These are phyloP conservation scores for Dicroscelio sp. DNA, from an alignment of 2,888 invertebrate genomes.

Conservation along the genomic window DNA sequence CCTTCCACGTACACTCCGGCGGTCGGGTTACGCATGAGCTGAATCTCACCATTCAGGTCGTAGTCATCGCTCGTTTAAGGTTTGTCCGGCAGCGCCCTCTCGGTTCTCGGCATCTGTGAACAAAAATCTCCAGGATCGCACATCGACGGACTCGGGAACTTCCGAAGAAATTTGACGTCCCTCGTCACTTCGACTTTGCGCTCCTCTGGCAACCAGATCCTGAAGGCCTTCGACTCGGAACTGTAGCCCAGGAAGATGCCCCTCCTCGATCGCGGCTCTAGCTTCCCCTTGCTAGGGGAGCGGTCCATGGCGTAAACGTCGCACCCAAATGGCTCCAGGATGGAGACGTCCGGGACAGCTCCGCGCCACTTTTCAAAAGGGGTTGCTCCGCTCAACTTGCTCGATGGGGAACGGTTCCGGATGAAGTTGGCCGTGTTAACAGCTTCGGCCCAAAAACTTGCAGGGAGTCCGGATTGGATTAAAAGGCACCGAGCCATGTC, in stretches of 20 bases:
- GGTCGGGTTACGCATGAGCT: too few relatives aligned
- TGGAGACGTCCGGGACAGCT: not conserved
- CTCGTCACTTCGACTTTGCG: not conserved
- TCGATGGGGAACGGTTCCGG: not conserved
- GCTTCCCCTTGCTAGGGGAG: slow-evolving; percentile 1
- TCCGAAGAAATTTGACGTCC: slow-evolving; percentile 45
- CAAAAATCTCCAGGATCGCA: too few relatives aligned
- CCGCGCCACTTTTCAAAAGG: not conserved
- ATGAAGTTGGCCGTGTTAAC: slow-evolving; percentile 15
- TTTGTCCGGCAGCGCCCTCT: too few relatives aligned
- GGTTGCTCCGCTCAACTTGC: not conserved
- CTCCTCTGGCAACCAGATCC: slow-evolving; percentile 34
- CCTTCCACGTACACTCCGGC: too few relatives aligned
- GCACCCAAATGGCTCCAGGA: not conserved
- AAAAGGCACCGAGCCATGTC: slow-evolving; percentile 42
- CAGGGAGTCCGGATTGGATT: slow-evolving; percentile 37
- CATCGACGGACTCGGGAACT: too few relatives aligned
- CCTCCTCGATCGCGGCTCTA: slow-evolving; percentile 5
- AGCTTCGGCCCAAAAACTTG: slow-evolving; percentile 4
- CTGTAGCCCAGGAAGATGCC: slow-evolving; percentile 50
- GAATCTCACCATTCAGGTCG: too few relatives aligned
- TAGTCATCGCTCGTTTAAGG: too few relatives aligned
- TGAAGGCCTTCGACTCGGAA: slow-evolving; percentile 22
- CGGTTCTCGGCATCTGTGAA: too few relatives aligned
- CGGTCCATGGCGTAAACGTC: slow-evolving; percentile 34